Evolutionary conservation across 2,113 vertebrate species (phyloP), one percentile per base, ranked within the genome.

Genomic region (Aldabrachelys gigantea): DNA sequence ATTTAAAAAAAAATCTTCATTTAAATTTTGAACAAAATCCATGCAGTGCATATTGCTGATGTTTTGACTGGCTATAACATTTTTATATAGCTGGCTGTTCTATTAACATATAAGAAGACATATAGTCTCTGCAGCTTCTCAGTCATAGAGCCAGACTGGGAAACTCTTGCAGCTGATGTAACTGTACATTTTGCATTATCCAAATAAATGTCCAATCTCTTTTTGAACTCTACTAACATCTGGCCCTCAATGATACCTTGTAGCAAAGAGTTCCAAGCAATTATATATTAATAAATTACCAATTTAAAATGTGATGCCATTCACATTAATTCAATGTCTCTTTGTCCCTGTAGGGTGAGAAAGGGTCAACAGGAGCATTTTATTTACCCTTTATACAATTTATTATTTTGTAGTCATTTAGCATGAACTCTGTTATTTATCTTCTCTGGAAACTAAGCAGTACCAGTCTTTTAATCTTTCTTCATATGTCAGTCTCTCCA

Each of bases 271-370:
- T 93, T 88, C 81, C 80, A 95, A 75, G 12, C 56, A 35, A 91
- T 27, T 79, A 52, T 75, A 57, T 87, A 93, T 89, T 96, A 94
- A 80, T 75, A 84, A 65, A 93, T 91, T 85, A 90, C 76, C 54
- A 96, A 91, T 82, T 96, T 97, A 95, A 91, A 90, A 91, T 96
- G 87, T 96, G 92, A 54, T 95, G 24, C 47, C 96, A 69, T 93
- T 95, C 95, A 81, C 83, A 91, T 96, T 96, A 94, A 97, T 96
- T 97, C 94, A 97, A 85, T 84, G 95, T 90, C 89, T 86, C 10
- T 79, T 87, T 92, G 47, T 57, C 87, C 89, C 56, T 50, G 44
- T 54, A 91, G 9, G 95, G 47, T 90, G 92, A 94, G 93, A 95
- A 44, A 84, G 80, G 87, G 94, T 82, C 95, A 96, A 89, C 50